Evolutionary conservation across 2,888 invertebrate genomes (phyloP), one percentile per base, ranked within the genome.

Genomic region (Epistrophe eligans): DNA sequence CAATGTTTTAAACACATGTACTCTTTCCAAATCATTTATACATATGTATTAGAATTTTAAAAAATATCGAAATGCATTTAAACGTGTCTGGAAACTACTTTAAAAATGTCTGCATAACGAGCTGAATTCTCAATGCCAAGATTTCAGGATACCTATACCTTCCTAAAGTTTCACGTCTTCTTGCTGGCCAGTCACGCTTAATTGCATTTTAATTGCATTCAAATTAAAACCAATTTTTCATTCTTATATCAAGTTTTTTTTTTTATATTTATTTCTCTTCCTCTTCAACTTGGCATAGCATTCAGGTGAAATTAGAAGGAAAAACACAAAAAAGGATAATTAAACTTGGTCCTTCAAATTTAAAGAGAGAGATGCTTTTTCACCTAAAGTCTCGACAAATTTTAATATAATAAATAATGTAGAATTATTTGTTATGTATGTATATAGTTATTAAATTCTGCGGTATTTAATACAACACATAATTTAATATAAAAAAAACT

Each of bases 141-240:
- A 40, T 55, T 38, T 55, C 7, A 17, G 11, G 10, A 64, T 17
- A 64, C 24, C 24, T 24, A 24, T 24, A 10, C 32, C 10, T 64
- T 32, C 9, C 45, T 19, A 15, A 2, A 8, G 40, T 9, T 3
- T 13, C 67, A 3, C n/a, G 8, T 60, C 19, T 60, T 38, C 60
- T 40, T 40, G 7, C 13, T 57, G 3, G 4, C 52, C n/a, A 35
- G 19, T 40, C 71, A 50, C 55, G 28, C 77, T 70, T 87, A 87
- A 87, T 87, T 87, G 82, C 82, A 87, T 87, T 87, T 79, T 81
- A 82, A 87, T 87, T 82, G 74, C 85, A 17, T 79, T 66, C 79
- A 74, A 82, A 87, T 87, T 77, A 87, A 82, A 82, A 79, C 64
- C 64, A 79, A 87, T 87, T 87, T 79, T 79, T 87, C 85, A 87